Evolutionary conservation across 92 coral and sea anemone species (phyloP).

Genomic region (Parazoanthus atlanticus): DNA sequence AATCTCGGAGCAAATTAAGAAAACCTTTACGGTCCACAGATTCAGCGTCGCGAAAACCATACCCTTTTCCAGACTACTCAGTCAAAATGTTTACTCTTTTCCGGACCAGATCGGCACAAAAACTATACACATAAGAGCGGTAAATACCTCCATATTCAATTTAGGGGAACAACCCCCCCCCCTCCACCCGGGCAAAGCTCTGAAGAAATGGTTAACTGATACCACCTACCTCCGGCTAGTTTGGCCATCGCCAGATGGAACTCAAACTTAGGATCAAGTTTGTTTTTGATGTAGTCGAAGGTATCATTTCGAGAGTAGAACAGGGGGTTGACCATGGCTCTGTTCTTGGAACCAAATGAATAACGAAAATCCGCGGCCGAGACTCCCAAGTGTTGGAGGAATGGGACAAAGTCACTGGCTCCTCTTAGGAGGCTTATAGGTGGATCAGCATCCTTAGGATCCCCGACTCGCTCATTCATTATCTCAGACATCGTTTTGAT

Average conservation of each 20-base stretch:
- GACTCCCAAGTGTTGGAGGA: constrained; percentile 28
- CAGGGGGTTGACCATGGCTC: constrained; percentile 9
- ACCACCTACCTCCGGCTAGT: constrained; percentile 15
- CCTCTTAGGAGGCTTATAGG: constrained; percentile 1
- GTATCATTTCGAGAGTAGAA: constrained; percentile 13
- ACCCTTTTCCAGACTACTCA: no score
- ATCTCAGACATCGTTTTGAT: constrained; percentile 23
- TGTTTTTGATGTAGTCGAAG: constrained; percentile 16
- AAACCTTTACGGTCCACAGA: no score
- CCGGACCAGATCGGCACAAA: no score
- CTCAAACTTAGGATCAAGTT: constrained; percentile 23
- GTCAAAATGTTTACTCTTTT: no score
- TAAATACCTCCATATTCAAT: no score
- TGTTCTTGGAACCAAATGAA: constrained; percentile 28
- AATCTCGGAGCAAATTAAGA: no score
- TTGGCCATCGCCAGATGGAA: constrained; percentile 34
- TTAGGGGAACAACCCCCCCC: no score
- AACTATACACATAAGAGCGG: no score
- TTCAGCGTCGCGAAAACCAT: no score
- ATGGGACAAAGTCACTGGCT: constrained; percentile 37
- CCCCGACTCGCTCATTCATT: constrained; percentile 8
- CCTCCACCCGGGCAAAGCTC: background rate
- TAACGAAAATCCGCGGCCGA: constrained; percentile 27
- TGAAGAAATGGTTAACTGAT: background rate
- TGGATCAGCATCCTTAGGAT: background rate